These are phyloP conservation scores for Octomys mimax DNA, from an alignment of 2,797 vertebrate species.

Conservation along the genomic window DNA sequence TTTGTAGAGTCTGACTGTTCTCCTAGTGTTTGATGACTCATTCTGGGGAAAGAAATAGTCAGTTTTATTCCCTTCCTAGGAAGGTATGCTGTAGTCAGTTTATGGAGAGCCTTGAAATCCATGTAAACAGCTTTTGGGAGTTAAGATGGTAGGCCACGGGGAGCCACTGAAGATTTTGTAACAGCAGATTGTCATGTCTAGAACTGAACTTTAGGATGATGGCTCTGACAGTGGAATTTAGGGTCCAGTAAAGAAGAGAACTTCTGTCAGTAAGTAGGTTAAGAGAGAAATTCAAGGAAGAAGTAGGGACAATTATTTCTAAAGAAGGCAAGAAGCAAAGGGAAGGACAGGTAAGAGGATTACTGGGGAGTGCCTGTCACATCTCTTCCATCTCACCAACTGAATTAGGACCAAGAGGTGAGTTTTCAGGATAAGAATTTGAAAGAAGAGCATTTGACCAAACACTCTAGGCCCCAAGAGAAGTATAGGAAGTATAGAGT, in stretches of 20 bases:
- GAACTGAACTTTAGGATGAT: background rate
- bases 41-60: background rate
- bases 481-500: background rate
- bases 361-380: background rate
- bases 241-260: background rate
- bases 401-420: background rate
- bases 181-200: background rate
- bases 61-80: conserved; percentile 13
- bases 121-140: background rate
- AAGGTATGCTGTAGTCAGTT: background rate
- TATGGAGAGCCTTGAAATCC: background rate
- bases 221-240: background rate
- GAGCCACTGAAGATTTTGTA: background rate
- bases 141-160: background rate
- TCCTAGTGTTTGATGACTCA: background rate
- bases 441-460: background rate
- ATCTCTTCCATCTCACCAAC: background rate
- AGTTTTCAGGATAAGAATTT: background rate
- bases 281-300: background rate
- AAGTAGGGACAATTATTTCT: background rate
- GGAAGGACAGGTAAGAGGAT: background rate
- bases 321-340: background rate
- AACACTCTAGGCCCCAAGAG: background rate
- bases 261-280: background rate
- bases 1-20: background rate